Evolutionary conservation across 2,888 invertebrate genomes (phyloP).

Genomic region (Noctua janthe): DNA sequence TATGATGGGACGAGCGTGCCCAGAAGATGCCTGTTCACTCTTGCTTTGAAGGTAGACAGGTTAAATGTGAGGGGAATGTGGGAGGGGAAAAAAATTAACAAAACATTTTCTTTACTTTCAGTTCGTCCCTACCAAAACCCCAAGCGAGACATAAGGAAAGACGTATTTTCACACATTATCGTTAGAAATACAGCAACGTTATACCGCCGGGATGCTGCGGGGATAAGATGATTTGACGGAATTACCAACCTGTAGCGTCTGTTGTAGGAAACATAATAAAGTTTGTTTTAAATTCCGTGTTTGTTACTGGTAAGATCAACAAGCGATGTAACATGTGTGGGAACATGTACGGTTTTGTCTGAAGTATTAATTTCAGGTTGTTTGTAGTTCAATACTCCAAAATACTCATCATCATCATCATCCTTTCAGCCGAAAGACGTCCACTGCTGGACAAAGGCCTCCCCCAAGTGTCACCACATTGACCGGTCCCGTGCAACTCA

Average conservation of each 20-base stretch:
- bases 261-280: conserved; percentile 7
- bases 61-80: no score
- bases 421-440: no score
- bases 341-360: no score
- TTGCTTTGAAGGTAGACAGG: no score
- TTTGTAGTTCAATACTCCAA: no score
- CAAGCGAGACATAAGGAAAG: conserved; percentile 1
- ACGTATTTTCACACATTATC: conserved; percentile 33
- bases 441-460: no score
- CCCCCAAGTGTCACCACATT: no score
- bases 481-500: no score
- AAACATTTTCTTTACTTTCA: neutral
- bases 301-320: conserved; percentile 30
- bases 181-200: conserved; percentile 34
- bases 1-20: no score
- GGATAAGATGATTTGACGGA: conserved; percentile 27
- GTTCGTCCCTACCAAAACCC: neutral
- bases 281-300: conserved; percentile 14
- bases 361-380: no score
- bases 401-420: no score
- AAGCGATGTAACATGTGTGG: neutral
- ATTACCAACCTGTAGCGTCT: conserved; percentile 50
- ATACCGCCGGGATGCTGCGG: conserved; percentile 4
- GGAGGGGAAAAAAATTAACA: neutral
- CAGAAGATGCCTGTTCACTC: no score